Evolutionary conservation across 2,113 vertebrate species (phyloP), one percentile per base, ranked within the genome.

Genomic region (Asarcornis scutulata): DNA sequence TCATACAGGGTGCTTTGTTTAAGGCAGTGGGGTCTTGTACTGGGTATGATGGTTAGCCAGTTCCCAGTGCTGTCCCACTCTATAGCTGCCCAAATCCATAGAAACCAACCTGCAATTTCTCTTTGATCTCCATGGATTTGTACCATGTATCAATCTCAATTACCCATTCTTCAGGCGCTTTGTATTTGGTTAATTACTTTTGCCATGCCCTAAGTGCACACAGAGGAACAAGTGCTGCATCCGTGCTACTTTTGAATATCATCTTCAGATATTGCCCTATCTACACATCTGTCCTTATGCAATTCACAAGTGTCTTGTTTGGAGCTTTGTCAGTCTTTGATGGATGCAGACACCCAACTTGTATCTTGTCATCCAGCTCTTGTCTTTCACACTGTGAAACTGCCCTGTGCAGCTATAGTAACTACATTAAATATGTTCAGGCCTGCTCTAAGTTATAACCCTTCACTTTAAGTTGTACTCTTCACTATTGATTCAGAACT

Each of bases 21-120:
- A 48, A 68, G 58, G 12, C 46, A 72, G 9, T 67, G 22, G 13
- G 36, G 6, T 53, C 40, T 12, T 12, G 0, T 9, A 62, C 40
- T 23, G 50, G 11, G 5, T 76, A 1, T 22, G 48, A 0, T 9
- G 25, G 18, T 20, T 63, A 31, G 6, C 73, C 21, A 2, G 20
- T 63, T n/a, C n/a, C 40, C 34, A 11, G 1, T 26, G 77, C 52
- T 89, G 67, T 68, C 56, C 42, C 26, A 14, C 6, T 8, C 31
- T 7, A 6, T 9, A 29, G 5, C 9, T 73, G 17, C 48, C 22
- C 31, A 44, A 63, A 53, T 73, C 22, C 48, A 44, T 48, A 27
- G 18, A 27, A 63, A 29, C 23, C 23, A 34, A 2, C 31, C 21
- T n/a, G 26, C 6, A 17, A 53, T 14, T 74, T 44, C 14, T 36